Conservation (phyloP, 2,888 invertebrate genomes). For the Disparrhopalites patrizii region DNA sequence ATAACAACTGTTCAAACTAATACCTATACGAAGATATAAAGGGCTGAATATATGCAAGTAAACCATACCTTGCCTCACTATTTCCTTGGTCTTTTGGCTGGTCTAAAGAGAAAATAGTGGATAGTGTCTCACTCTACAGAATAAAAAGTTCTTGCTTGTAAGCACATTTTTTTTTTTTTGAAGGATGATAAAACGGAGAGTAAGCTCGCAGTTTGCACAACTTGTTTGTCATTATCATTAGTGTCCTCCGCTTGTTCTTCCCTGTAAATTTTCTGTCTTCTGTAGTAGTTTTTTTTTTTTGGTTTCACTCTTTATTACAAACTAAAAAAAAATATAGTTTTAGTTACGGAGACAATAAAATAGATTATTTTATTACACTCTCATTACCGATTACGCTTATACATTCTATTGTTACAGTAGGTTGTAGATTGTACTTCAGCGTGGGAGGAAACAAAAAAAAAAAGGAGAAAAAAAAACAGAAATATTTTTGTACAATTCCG, state of each 20-base stretch:
- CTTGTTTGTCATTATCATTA: constrained; percentile 7
- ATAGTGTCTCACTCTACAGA: neutral
- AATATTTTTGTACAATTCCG: too few relatives aligned
- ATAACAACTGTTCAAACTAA: too few relatives aligned
- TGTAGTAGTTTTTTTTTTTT: neutral
- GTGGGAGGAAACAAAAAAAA: too few relatives aligned
- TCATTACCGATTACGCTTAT: too few relatives aligned
- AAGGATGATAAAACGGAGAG: constrained; percentile 9
- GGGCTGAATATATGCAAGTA: too few relatives aligned
- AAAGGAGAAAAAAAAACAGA: too few relatives aligned
- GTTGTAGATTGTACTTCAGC: too few relatives aligned
- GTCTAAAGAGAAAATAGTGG: too few relatives aligned
- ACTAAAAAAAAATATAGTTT: neutral
- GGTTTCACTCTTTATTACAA: neutral
- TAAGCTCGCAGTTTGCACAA: constrained; percentile 15
- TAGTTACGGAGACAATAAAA: neutral
- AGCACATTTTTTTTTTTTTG: neutral
- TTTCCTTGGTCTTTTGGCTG: too few relatives aligned
- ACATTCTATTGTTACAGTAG: too few relatives aligned
- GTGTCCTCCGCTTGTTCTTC: neutral
- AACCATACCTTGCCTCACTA: too few relatives aligned
- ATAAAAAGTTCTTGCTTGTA: neutral
- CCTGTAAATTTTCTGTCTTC: neutral
- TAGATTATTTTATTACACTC: neutral
- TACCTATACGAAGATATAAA: too few relatives aligned